Conservation (phyloP, 2,797 vertebrate genomes). For the Morelia viridis region DNA sequence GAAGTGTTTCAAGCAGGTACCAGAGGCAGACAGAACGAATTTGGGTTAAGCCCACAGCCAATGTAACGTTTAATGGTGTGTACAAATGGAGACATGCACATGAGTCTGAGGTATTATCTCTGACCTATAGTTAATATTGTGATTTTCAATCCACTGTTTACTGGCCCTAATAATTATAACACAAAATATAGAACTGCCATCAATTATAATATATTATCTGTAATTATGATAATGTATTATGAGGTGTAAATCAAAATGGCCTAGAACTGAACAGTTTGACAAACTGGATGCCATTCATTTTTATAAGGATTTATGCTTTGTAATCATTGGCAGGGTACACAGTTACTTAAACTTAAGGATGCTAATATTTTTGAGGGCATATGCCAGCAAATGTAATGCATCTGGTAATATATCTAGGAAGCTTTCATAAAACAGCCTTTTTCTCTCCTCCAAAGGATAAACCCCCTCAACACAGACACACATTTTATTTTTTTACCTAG, state of each 20-base stretch:
- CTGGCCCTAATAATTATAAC: constrained; percentile 18
- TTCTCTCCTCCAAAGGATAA: neutral
- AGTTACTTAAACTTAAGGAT: neutral
- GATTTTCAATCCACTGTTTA: constrained; percentile 33
- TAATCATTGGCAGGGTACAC: neutral
- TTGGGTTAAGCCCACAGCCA: constrained; percentile 53
- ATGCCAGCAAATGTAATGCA: neutral
- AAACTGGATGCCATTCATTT: neutral
- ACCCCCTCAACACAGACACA: neutral
- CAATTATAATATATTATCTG: neutral
- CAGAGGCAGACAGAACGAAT: constrained; percentile 44
- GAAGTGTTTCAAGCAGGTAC: constrained; percentile 48
- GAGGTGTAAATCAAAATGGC: neutral
- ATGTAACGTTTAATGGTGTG: constrained; percentile 34
- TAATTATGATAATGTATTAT: neutral
- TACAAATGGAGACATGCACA: constrained; percentile 37
- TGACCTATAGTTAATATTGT: constrained; percentile 43
- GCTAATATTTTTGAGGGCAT: neutral
- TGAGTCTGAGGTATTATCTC: constrained; percentile 40
- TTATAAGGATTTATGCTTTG: neutral
- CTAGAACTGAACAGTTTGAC: neutral
- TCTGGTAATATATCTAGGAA: neutral
- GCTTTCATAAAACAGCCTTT: neutral
- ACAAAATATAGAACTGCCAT: neutral
- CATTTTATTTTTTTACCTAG: neutral